Base-by-base conservation (phyloP, 1,140 invertebrate genomes). In the Phthorimaea operculella region DNA sequence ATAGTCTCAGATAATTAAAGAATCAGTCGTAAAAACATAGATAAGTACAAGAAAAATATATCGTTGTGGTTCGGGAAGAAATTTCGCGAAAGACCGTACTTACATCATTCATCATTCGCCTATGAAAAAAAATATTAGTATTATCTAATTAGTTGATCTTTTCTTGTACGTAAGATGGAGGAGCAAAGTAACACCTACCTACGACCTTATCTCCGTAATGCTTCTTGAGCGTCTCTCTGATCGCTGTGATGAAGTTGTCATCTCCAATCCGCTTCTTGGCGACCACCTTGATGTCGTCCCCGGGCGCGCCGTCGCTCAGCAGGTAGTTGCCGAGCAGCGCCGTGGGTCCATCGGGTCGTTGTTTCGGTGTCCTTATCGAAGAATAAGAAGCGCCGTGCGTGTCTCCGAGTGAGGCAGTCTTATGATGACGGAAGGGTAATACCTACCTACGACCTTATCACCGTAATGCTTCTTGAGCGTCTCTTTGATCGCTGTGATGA, bases 251-350 rank as follows among this genome's bases (percentile, higher is more conserved):
- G 71, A 97, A 97, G 85, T 98, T 95, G 16, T 92, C 86, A 0
- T 87, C 68, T 0, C 95, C 95, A 8, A 85, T 93, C 34, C 96
- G 90, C 60, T 91, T 91, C 71, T 92, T 92, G 0, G 90, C 95
- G 49, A 89, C 87, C 4, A 98, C 90, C 86, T 93, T 92, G 11
- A 99, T 75, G 1, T 98, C 93, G 91, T 92, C 68, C 28, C 94
- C 94, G 5, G 89, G 86, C 63, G 90, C 88, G 1, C 95, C 96
- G 71, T 94, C 89, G 48, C 89, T 92, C n/a, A 92, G 85, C 69
- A 92, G 92, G 8, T 97, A 86, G 88, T 98, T 98, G 2, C 90
- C 91, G 58, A 98, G 85, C 18, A 98, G 73, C 34, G 94, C n/a
- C n/a, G n/a, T n/a, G n/a, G n/a, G n/a, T n/a, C n/a, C n/a, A n/a